Base-by-base conservation (phyloP, 2,888 invertebrate genomes). In the Coelogynopora nodosa region DNA sequence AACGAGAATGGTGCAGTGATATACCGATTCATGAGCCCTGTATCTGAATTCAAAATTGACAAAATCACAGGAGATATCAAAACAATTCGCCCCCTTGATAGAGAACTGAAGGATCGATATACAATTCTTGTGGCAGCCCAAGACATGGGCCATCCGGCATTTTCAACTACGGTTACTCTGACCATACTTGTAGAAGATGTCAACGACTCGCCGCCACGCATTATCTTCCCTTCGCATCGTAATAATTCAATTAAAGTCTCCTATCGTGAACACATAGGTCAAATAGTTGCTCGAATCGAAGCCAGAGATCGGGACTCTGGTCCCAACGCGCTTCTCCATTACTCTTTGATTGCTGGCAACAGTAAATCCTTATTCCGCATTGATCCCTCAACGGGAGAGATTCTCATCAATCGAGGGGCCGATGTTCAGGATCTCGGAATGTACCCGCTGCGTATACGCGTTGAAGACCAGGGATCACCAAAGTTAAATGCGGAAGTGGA, bases 161-260 rank as follows among this genome's bases (percentile, higher is more conserved):
- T 30, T 5, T 27, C 30, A 10, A 28, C 30, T 5, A 82, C 82
- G 5, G 82, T 23, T 13, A 82, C 82, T 1, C 2, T 82, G n/a
- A 82, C 30, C 2, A 82, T 82, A 2, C 2, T 82, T 10, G 82
- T 82, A 18, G 31, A 82, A 29, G 82, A 82, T 31, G 13, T 31
- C 1, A 82, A 82, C 29, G 82, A 82, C 29, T 31, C 18, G 27
- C 5, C 26, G 2, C 82, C 82, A 18, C 30, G 31, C 1, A 31
- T 82, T 2, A 82, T 31, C 30, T 82, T 82, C 82, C 82, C 82
- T 30, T 82, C 82, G 13, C 30, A 31, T 29, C 10, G 31, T 2
- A 82, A 82, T 30, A 82, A 82, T 23, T 29, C 82, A 10, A 82
- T 82, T 82, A 2, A 23, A 2, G 30, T 82, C 30, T 82, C 82